phyloP scores from a whole-genome alignment of 2,113 vertebrate genomes.

The Campylomormyrus numenius region DNA sequence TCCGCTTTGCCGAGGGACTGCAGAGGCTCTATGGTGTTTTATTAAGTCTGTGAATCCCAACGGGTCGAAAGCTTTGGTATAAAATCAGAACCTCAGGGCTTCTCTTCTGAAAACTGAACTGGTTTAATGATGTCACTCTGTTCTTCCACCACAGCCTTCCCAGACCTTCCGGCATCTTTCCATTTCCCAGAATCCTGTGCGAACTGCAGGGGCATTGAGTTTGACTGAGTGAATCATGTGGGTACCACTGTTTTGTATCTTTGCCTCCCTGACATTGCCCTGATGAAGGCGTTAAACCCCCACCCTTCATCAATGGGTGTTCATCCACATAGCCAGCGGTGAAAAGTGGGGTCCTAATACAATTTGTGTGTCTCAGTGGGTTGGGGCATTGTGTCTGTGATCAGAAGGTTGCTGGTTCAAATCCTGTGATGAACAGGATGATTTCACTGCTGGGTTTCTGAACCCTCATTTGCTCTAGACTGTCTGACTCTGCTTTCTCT shows the following conservation, averaged over 20 bases:
- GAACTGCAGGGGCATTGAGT: not conserved
- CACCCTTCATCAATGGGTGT: not conserved
- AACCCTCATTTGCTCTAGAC: not conserved
- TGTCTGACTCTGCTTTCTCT: not conserved
- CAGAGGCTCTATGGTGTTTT: not conserved
- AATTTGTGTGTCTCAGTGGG: not conserved
- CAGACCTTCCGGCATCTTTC: not conserved
- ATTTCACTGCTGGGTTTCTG: not conserved
- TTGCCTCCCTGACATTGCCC: not conserved
- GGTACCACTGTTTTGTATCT: not conserved
- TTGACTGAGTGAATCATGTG: not conserved
- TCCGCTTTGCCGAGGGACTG: not conserved
- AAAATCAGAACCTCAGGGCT: not conserved
- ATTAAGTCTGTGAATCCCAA: not conserved
- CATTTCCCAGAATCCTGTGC: not conserved
- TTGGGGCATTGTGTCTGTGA: not conserved
- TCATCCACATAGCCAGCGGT: not conserved
- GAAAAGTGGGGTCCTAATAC: not conserved
- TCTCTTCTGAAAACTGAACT: not conserved
- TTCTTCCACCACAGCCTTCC: not conserved
- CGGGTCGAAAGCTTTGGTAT: not conserved
- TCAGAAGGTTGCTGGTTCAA: not conserved
- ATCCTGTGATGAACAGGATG: not conserved
- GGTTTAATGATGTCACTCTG: not conserved
- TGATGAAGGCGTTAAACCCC: not conserved